Evolutionary conservation across 2,797 vertebrate species (phyloP).

Genomic region (Sebastiscus albofasciatus): DNA sequence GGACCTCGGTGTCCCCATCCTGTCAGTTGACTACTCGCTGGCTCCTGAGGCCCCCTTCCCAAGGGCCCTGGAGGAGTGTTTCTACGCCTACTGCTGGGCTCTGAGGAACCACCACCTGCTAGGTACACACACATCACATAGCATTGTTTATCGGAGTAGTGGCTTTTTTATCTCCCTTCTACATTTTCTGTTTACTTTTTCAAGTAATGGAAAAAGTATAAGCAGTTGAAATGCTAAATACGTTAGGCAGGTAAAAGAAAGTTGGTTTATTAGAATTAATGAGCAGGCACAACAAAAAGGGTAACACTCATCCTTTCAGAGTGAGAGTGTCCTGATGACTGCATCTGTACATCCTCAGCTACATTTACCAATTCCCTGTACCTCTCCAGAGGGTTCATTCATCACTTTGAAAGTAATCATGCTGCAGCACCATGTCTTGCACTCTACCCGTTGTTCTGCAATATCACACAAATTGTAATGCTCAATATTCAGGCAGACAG

Average conservation of each 20-base stretch:
- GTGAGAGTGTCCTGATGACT: slow-evolving; percentile 3
- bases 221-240: background rate
- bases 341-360: slow-evolving; percentile 24
- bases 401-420: slow-evolving; percentile 54
- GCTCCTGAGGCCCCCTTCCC: slow-evolving; percentile 94
- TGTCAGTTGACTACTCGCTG: slow-evolving; percentile 93
- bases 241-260: background rate
- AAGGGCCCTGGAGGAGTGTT: slow-evolving; percentile 92
- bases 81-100: slow-evolving; percentile 95
- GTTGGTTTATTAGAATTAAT: slow-evolving; percentile 26
- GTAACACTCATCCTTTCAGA: slow-evolving; percentile 4
- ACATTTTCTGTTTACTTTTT: slow-evolving; percentile 6
- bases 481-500: slow-evolving; percentile 38
- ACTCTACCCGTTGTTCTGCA: slow-evolving; percentile 12
- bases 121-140: slow-evolving; percentile 72
- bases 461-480: slow-evolving; percentile 21
- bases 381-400: slow-evolving; percentile 27
- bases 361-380: background rate
- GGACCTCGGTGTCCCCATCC: slow-evolving; percentile 87
- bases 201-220: background rate
- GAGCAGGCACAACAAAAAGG: background rate
- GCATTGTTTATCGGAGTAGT: background rate
- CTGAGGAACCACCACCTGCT: slow-evolving; percentile 88
- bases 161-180: background rate
- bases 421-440: slow-evolving; percentile 12